phyloP scores from a whole-genome alignment of 2,113 vertebrate genomes.

The Chiloscyllium plagiosum region DNA sequence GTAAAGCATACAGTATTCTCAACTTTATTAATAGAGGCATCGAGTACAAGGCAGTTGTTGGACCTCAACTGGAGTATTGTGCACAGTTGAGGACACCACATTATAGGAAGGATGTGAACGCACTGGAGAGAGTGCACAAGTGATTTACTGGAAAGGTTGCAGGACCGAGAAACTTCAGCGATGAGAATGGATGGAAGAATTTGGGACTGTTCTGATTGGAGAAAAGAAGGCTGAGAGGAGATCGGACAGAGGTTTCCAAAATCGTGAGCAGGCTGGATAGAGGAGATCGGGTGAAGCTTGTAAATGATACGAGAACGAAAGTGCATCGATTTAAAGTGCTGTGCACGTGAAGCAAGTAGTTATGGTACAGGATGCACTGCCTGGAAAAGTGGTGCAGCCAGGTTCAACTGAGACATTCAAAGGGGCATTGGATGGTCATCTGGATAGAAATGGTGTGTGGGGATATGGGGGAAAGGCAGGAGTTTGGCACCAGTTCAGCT shows the following conservation, averaged over 20 bases:
- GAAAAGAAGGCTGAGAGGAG: background rate
- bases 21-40: no score
- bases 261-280: background rate
- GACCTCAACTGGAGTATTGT: no score
- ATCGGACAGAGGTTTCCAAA: background rate
- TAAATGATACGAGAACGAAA: background rate
- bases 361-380: background rate
- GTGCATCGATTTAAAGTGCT: background rate
- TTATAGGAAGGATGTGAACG: no score
- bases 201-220: background rate
- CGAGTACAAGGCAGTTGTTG: no score
- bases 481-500: no score
- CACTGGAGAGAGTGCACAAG: no score
- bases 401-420: background rate
- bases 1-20: no score
- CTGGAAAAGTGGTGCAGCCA: background rate
- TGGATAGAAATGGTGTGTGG: background rate
- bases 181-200: background rate
- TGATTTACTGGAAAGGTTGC: no score
- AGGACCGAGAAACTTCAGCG: no score
- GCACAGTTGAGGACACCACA: no score
- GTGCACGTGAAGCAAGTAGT: background rate
- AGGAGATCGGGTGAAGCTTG: background rate
- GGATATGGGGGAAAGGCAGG: background rate
- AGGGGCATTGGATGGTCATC: background rate